phyloP scores from a whole-genome alignment of 2,113 vertebrate species.

The Typhlomys cinereus region DNA sequence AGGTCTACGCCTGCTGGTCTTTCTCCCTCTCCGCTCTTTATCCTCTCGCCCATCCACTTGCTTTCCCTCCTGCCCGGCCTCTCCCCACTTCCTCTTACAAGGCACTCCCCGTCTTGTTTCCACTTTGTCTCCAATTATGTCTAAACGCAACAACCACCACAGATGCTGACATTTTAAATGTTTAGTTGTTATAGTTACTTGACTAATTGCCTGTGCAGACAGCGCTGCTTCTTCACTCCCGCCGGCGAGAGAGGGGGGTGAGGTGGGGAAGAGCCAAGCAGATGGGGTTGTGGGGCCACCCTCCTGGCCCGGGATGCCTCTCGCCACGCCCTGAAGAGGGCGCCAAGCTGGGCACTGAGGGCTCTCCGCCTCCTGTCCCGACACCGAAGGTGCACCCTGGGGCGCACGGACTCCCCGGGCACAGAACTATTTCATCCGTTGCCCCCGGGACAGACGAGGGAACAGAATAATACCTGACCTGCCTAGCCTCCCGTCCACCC shows the following conservation, averaged over 20 bases:
- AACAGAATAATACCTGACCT: background rate
- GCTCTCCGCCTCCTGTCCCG: background rate
- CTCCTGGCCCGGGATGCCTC: background rate
- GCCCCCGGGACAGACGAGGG: background rate
- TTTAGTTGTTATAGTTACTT: slow-evolving; percentile 76
- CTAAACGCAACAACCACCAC: slow-evolving; percentile 58
- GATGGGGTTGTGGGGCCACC: background rate
- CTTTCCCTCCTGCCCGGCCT: background rate
- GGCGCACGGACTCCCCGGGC: background rate
- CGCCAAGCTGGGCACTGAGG: background rate
- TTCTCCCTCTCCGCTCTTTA: background rate
- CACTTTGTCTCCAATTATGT: slow-evolving; percentile 50
- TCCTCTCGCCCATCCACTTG: background rate
- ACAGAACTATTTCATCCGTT: background rate
- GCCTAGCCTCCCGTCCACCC: background rate
- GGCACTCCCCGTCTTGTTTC: slow-evolving; percentile 4
- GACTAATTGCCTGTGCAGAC: slow-evolving; percentile 61
- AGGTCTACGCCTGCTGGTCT: background rate
- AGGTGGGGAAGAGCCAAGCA: rapidly evolving
- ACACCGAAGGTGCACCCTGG: background rate
- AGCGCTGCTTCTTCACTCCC: background rate
- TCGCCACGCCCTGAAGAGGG: background rate
- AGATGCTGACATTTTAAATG: slow-evolving; percentile 72
- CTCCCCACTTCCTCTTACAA: background rate
- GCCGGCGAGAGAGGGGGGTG: background rate